Evolutionary conservation across 1,140 invertebrate genomes (phyloP).

Genomic region (Pogonomyrmex californicus): DNA sequence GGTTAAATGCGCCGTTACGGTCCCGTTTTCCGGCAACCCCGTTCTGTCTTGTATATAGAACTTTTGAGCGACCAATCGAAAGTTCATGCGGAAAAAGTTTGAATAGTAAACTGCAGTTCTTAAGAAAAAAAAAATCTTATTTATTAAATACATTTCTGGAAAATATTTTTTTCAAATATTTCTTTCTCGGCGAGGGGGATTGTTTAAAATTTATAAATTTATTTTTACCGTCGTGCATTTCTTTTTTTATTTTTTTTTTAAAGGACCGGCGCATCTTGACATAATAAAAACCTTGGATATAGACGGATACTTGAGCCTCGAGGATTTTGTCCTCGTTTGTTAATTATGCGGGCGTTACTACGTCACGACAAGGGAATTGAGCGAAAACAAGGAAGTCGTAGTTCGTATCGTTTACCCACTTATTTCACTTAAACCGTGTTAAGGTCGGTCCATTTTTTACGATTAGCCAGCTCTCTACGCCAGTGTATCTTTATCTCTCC

Average conservation of each 20-base stretch:
- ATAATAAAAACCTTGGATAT: background rate
- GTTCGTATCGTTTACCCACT: background rate
- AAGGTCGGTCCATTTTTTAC: background rate
- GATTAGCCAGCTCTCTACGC: background rate
- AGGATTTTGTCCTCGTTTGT: background rate
- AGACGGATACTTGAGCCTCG: background rate
- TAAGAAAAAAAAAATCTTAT: background rate
- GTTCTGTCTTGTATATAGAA: background rate
- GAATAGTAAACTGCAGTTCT: background rate
- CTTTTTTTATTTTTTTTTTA: background rate
- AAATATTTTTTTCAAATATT: background rate
- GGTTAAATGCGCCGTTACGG: background rate
- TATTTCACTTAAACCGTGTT: background rate
- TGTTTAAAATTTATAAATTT: background rate
- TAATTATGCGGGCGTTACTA: conserved; percentile 21
- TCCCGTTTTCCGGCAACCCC: background rate
- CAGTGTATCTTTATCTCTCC: background rate
- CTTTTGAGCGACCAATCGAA: background rate
- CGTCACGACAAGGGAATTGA: background rate
- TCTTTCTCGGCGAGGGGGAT: background rate
- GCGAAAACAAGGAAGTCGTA: background rate
- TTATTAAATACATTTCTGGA: background rate
- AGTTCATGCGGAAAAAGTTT: background rate
- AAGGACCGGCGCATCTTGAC: no score
- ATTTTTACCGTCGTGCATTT: background rate